These are phyloP conservation scores for Momotus momota DNA, from an alignment of 2,797 vertebrate species.

Conservation along the genomic window DNA sequence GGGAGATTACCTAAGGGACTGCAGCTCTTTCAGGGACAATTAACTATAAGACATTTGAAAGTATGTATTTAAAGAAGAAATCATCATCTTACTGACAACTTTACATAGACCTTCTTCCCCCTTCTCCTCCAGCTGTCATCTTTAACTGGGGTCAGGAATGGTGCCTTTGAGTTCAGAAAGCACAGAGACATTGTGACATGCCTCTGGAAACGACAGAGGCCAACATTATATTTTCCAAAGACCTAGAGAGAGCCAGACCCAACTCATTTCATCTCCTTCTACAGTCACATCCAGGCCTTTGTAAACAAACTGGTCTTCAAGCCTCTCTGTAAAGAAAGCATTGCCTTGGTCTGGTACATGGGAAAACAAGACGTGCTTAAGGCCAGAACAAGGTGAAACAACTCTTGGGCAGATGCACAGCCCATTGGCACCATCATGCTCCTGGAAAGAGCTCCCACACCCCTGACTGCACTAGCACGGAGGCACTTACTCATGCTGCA, in stretches of 20 bases:
- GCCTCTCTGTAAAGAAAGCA: background rate
- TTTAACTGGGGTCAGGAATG: background rate
- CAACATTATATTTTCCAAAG: background rate
- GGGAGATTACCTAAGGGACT: constrained; percentile 49
- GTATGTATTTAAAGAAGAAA: constrained; percentile 53
- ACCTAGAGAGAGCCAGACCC: background rate
- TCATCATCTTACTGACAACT: constrained; percentile 38
- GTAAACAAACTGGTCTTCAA: background rate
- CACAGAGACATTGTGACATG: background rate
- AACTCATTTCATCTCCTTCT: background rate
- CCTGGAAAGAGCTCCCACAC: constrained; percentile 68
- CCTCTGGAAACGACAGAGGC: background rate
- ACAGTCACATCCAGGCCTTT: background rate
- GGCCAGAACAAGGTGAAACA: constrained; percentile 27
- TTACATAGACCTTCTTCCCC: background rate
- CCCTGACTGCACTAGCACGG: constrained; percentile 46
- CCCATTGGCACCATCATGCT: constrained; percentile 13
- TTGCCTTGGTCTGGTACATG: background rate
- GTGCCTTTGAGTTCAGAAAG: constrained; percentile 21
- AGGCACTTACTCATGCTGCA: constrained; percentile 94
- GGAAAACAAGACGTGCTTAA: constrained; percentile 5
- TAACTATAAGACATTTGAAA: constrained; percentile 33
- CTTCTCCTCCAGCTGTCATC: constrained; percentile 14
- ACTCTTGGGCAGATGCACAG: constrained; percentile 41
- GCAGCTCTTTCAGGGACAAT: constrained; percentile 62